Base-by-base conservation (phyloP, 2,888 invertebrate genomes). In the Ceriagrion tenellum region DNA sequence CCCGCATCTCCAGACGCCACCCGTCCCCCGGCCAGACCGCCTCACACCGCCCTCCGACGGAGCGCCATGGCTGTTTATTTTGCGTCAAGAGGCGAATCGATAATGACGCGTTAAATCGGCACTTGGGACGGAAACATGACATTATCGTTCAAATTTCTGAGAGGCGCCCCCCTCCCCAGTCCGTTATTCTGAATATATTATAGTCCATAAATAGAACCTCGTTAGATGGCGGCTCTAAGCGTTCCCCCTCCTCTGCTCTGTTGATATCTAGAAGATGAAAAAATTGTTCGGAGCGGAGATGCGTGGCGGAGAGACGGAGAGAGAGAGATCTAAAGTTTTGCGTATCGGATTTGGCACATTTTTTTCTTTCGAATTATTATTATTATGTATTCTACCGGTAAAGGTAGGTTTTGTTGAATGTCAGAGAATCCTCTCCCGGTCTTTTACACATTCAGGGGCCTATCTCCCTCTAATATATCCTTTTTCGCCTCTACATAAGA, bases 131-230 rank as follows among this genome's bases (percentile, higher is more conserved):
- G 81, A 35, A 35, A 81, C 81, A 81, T 81, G 81, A 81, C 81
- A n/a, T 35, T 16, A 35, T 35, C 30, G 81, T 35, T 81, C 81
- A 35, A 30, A 81, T 81, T 81, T 81, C 81, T 81, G 35, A 81
- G 81, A 18, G 69, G 26, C 26, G 26, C 69, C 26, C 12, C 81
- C 26, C 81, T 26, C 30, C 13, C n/a, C 81, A 26, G 23, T 69
- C n/a, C 69, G 69, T 26, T 69, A 35, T 81, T 13, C 81, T 81
- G 81, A 81, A 81, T 81, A 81, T 81, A 81, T 81, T 81, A 81
- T 81, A 30, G 81, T 18, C 81, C 81, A 81, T 81, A 81, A 81
- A 81, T 81, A 81, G 81, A 81, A 81, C 81, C 81, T 81, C 81
- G 81, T 81, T 81, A 81, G 23, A 26, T 59, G 59, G 35, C 26